Evolutionary conservation across 2,797 vertebrate species (phyloP), one percentile per base, ranked within the genome.

Genomic region (Lates japonicus): DNA sequence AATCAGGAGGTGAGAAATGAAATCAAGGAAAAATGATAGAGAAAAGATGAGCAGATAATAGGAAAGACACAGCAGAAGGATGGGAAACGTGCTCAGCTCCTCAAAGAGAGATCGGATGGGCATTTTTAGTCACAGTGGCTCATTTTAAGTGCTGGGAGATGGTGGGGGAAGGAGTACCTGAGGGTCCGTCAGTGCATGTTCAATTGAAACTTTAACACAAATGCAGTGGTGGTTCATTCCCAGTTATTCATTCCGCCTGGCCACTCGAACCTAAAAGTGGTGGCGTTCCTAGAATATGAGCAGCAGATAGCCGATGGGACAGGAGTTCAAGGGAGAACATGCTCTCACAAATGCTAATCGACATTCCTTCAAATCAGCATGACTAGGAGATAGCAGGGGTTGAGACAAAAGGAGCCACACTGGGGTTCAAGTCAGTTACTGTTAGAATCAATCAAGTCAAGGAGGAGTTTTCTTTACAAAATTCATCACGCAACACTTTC

Each of bases 381-480:
- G 81, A 85, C 84, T 72, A n/a, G 20, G 54, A 82, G 64, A 72
- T 41, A 57, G 77, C 48, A 39, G 44, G 62, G 84, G 80, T 83
- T 81, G 74, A 82, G 71, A 87, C 0, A 46, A 85, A 90, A 90
- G 82, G 85, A 88, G 71, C 75, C 65, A 60, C 52, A 64, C 63
- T 70, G 69, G 74, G 79, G 74, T 85, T 86, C 10, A 82, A 81
- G 83, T 86, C 86, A 82, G 74, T 75, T 92, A 72, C 64, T 82
- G 75, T 90, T 91, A 65, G 71, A 90, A 81, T 91, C 88, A 90
- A 90, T 91, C 88, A 85, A 87, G 82, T 91, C 83, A 88, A 82
- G 37, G 74, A 63, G 48, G 65, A 80, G 74, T 70, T 68, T 82
- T 82, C 75, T 83, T 81, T 87, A 87, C 87, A 93, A 93, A 91